Evolutionary conservation across 1,140 invertebrate species (phyloP).

Genomic region (Apis mellifera): Amel_HAv3.1 CM009932.2:7566501-7567000

Average conservation of each 20-base stretch:
- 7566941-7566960: no score
- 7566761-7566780: background rate
- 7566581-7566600: background rate
- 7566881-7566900: no score
- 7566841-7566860: no score
- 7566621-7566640: conserved; percentile 4
- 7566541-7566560: conserved; percentile 14
- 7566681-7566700: background rate
- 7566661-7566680: conserved; percentile 11
- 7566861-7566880: no score
- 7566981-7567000: no score
- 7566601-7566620: background rate
- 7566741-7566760: conserved; percentile 6
- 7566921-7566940: no score
- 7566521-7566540: conserved; percentile 44
- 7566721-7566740: conserved; percentile 25
- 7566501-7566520: conserved; percentile 76
- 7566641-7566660: conserved; percentile 38
- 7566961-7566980: no score
- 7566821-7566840: no score
- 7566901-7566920: no score
- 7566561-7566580: background rate
- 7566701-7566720: conserved; percentile 10
- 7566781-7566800: no score
- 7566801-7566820: background rate